A percentile compares a stretch with the other conserved stretches of the same genome.
These are phyloP conservation scores for Polyergus mexicanus DNA, from an alignment of 1,140 invertebrate genomes.

Conservation along the genomic window DNA sequence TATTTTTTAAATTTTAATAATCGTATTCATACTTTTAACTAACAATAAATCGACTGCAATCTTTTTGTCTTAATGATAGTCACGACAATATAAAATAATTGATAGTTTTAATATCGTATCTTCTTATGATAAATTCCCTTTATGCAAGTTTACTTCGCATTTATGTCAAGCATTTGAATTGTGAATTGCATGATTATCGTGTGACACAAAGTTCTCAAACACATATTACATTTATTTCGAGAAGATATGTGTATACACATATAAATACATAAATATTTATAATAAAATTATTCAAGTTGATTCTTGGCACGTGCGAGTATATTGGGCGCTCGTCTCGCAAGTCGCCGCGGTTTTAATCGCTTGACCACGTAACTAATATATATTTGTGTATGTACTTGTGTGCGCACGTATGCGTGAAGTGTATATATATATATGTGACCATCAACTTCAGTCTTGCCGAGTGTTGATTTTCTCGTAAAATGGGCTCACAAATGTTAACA, in stretches of 20 bases:
- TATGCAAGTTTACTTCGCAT: not conserved
- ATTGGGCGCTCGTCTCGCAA: constrained; percentile 31
- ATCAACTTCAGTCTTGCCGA: constrained; percentile 56
- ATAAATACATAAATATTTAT: constrained; percentile 83
- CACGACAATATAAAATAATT: not conserved
- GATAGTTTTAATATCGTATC: not conserved
- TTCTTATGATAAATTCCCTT: too few species aligned
- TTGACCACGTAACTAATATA: constrained; percentile 13
- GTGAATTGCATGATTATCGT: not conserved
- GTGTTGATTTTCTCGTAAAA: constrained; percentile 48
- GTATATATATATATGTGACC: constrained; percentile 5
- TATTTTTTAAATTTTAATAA: constrained; percentile 11
- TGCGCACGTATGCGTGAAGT: not conserved
- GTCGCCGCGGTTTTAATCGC: constrained; percentile 17
- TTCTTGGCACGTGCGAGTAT: constrained; percentile 59
- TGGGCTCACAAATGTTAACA: constrained; percentile 68
- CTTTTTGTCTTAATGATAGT: not conserved
- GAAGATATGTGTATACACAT: constrained; percentile 83
- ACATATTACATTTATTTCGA: constrained; percentile 83
- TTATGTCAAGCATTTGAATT: not conserved
- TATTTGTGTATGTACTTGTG: not conserved
- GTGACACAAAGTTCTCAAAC: constrained; percentile 67
- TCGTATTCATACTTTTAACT: not conserved
- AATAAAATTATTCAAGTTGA: constrained; percentile 78
- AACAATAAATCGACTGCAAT: too few species aligned